Evolutionary conservation across 2,888 invertebrate species (phyloP).

Genomic region (Torymus auratus): DNA sequence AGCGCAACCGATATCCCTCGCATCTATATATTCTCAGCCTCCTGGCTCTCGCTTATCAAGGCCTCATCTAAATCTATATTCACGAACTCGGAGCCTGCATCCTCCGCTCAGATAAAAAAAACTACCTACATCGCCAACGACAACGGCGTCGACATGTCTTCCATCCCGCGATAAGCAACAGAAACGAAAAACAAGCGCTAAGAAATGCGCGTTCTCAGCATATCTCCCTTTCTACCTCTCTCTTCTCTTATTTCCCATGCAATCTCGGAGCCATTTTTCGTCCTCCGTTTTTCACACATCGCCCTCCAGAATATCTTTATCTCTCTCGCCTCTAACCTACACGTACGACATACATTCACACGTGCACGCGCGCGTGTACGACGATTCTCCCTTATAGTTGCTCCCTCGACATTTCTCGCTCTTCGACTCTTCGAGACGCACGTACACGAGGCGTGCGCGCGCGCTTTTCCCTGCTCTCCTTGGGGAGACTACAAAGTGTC

Average conservation of each 20-base stretch:
- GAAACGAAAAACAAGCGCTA: not conserved
- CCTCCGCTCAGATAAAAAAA: slow-evolving; percentile 3
- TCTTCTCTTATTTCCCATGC: not conserved
- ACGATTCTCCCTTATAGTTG: slow-evolving; percentile 8
- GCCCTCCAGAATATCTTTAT: slow-evolving; percentile 49
- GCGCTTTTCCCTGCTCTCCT: not conserved
- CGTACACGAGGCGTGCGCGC: not conserved
- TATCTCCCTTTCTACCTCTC: not conserved
- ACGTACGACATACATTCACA: not conserved
- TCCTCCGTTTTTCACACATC: slow-evolving; percentile 48
- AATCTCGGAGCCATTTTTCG: slow-evolving; percentile 31
- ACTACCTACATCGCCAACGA: too few relatives aligned
- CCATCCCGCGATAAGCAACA: too few relatives aligned
- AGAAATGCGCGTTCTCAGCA: not conserved
- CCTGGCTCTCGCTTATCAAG: not conserved
- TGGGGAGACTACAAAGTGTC: slow-evolving; percentile 15
- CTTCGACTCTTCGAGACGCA: slow-evolving; percentile 2
- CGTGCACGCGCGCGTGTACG: not conserved
- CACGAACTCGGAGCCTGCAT: not conserved
- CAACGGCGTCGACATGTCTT: too few relatives aligned
- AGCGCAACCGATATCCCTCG: not conserved
- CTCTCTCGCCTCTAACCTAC: not conserved
- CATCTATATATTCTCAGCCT: not conserved
- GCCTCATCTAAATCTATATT: slow-evolving; percentile 18
- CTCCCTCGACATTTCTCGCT: slow-evolving; percentile 20